Base-by-base conservation (phyloP, 1,140 invertebrate genomes). In the Agraylea sexmaculata region DNA sequence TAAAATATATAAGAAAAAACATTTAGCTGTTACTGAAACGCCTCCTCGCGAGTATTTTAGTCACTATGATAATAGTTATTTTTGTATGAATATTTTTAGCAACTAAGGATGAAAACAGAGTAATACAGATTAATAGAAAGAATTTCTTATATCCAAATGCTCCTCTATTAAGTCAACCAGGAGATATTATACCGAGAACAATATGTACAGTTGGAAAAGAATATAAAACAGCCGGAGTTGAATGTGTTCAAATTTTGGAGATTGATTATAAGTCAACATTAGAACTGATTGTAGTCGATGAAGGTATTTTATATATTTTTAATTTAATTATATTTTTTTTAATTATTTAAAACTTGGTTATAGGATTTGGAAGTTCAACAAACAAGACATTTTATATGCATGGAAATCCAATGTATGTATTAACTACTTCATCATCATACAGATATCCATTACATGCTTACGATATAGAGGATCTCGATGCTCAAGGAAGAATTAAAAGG, bases 341-440 rank as follows among this genome's bases (percentile, higher is more conserved):
- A 7, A 25, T 7, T 25, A n/a, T n/a, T 35, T 37, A 25, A 12
- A 37, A 18, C 44, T 17, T 22, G 11, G 11, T 55, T 56, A 32
- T 47, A 68, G 64, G 62, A 43, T 56, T 56, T 19, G 52, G 55
- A 13, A 62, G 56, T 34, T 59, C 64, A 17, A 57, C 60, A 13
- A 56, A 55, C 0, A 65, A 63, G 39, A 65, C 63, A n/a, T 68
- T 68, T 39, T 60, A 66, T 45, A 54, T 68, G 53, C 65, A 68
- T 35, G 65, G 65, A 0, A 55, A 57, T 34, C 53, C 33, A 13
- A 58, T 64, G 52, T 55, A 61, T 44, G 52, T 68, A 13, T 37
- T 68, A 19, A 47, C 57, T n/a, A 59, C 62, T 2, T 57, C 60
- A 46, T 48, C 50, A 39, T 53, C 56, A 18, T 45, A 55, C 13